Evolutionary conservation across 2,888 invertebrate genomes (phyloP).

Genomic region (Drosophila ezoana): DNA sequence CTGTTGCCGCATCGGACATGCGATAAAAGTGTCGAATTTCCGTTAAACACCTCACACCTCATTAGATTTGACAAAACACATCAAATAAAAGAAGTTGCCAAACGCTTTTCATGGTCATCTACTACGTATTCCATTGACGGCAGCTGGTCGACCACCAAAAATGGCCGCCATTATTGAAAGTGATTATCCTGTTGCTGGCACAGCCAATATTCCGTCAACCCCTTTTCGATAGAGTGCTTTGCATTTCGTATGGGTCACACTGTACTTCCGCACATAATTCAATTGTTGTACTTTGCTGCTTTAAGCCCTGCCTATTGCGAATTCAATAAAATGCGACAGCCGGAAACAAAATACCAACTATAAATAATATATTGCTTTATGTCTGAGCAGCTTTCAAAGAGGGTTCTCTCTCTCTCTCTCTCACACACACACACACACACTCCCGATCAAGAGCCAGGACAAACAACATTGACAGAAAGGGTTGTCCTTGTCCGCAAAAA

Average conservation of each 20-base stretch:
- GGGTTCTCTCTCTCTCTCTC: slow-evolving; percentile 18
- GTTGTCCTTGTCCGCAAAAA: slow-evolving; percentile 61
- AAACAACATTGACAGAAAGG: slow-evolving; percentile 51
- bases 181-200: slow-evolving; percentile 69
- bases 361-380: slow-evolving; percentile 77
- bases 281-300: slow-evolving; percentile 42
- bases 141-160: slow-evolving; percentile 34
- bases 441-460: slow-evolving; percentile 7
- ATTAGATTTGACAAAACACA: slow-evolving; percentile 44
- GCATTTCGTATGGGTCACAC: slow-evolving; percentile 49
- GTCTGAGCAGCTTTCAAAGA: slow-evolving; percentile 40
- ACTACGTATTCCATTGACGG: slow-evolving; percentile 15
- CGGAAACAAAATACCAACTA: slow-evolving; percentile 76
- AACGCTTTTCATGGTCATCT: slow-evolving; percentile 16
- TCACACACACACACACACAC: slow-evolving; percentile 13
- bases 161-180: slow-evolving; percentile 43
- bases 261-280: slow-evolving; percentile 62
- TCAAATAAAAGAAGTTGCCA: slow-evolving; percentile 1
- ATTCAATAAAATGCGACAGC: slow-evolving; percentile 68
- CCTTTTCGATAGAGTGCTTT: slow-evolving; percentile 51
- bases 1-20: slow-evolving; percentile 8
- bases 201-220: slow-evolving; percentile 55
- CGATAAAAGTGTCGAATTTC: slow-evolving; percentile 54
- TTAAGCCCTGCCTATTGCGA: slow-evolving; percentile 42
- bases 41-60: slow-evolving; percentile 53